These are phyloP conservation scores for Misgurnus anguillicaudatus DNA, from an alignment of 2,113 vertebrate genomes.

Conservation along the genomic window DNA sequence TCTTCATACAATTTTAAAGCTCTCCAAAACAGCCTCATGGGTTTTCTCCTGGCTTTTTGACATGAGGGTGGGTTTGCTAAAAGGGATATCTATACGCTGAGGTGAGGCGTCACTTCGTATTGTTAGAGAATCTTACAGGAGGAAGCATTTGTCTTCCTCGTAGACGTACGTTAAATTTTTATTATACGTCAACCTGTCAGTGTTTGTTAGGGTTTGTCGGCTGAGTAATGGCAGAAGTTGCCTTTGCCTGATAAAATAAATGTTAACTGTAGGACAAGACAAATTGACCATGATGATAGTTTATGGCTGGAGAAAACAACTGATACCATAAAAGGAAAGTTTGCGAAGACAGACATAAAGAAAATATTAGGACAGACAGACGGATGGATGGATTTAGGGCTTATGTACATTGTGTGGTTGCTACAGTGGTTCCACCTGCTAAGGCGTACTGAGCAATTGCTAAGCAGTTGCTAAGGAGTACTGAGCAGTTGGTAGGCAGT, in stretches of 20 bases:
- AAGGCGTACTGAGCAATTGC: too few relatives aligned
- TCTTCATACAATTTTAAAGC: slow-evolving; percentile 17
- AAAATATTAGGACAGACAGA: too few relatives aligned
- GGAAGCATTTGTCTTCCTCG: slow-evolving; percentile 26
- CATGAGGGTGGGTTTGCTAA: not conserved
- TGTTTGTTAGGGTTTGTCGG: slow-evolving; percentile 28
- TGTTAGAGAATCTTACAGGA: slow-evolving; percentile 19
- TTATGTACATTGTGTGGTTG: too few relatives aligned
- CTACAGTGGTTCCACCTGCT: too few relatives aligned
- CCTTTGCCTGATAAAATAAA: slow-evolving; percentile 7
- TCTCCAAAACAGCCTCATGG: not conserved
- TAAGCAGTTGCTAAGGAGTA: too few relatives aligned
- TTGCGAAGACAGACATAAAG: not conserved
- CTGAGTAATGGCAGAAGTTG: slow-evolving; percentile 7
- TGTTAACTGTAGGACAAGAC: slow-evolving; percentile 9
- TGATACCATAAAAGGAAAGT: not conserved
- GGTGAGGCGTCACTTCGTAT: slow-evolving; percentile 8
- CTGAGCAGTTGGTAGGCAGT: too few relatives aligned
- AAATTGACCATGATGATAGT: not conserved
- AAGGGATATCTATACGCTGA: slow-evolving; percentile 20
- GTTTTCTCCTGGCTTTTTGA: slow-evolving; percentile 19
- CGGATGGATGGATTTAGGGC: too few relatives aligned
- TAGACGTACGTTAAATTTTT: slow-evolving; percentile 18
- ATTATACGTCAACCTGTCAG: slow-evolving; percentile 21
- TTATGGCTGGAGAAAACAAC: not conserved